Conservation (phyloP, 2,888 invertebrate genomes). For the Parochlus steinenii region DNA sequence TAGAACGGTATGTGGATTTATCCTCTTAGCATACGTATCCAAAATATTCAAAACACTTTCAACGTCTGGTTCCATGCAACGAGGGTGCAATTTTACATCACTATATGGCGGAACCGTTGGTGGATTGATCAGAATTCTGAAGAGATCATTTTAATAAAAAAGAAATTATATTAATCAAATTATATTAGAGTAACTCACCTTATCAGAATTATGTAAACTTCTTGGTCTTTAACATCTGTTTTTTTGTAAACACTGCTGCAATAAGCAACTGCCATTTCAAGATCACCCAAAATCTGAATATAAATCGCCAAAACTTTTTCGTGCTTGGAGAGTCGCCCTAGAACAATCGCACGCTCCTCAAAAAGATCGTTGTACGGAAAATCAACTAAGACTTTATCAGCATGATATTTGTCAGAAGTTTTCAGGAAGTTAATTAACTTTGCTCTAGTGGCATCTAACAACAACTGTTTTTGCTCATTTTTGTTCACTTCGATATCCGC, state of each 20-base stretch:
- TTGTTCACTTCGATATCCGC: constrained; percentile 25
- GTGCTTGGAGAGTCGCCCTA: constrained; percentile 80
- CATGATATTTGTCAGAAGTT: constrained; percentile 62
- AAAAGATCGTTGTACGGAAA: constrained; percentile 73
- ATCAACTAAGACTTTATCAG: constrained; percentile 70
- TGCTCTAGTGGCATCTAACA: constrained; percentile 28
- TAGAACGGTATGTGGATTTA: constrained; percentile 61
- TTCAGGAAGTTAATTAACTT: constrained; percentile 64
- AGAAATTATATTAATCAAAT: background rate
- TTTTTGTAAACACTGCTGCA: constrained; percentile 52
- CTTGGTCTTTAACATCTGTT: constrained; percentile 16
- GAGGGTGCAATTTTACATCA: constrained; percentile 34
- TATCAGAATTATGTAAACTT: constrained; percentile 21
- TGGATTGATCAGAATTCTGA: constrained; percentile 32
- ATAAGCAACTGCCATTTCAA: constrained; percentile 67
- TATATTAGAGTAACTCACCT: constrained; percentile 29
- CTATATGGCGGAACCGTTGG: constrained; percentile 26
- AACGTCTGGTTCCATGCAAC: constrained; percentile 53
- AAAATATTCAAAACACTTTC: constrained; percentile 64
- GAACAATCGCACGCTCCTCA: constrained; percentile 87
- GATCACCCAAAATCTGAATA: constrained; percentile 71
- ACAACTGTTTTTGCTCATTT: constrained; percentile 16
- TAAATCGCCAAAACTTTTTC: constrained; percentile 88
- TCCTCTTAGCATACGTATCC: constrained; percentile 66
- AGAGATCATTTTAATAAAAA: background rate